A percentile compares a stretch with the other conserved stretches of the same genome.
Conservation (phyloP, 2,888 invertebrate genomes). For the Halocaridina rubra region DNA sequence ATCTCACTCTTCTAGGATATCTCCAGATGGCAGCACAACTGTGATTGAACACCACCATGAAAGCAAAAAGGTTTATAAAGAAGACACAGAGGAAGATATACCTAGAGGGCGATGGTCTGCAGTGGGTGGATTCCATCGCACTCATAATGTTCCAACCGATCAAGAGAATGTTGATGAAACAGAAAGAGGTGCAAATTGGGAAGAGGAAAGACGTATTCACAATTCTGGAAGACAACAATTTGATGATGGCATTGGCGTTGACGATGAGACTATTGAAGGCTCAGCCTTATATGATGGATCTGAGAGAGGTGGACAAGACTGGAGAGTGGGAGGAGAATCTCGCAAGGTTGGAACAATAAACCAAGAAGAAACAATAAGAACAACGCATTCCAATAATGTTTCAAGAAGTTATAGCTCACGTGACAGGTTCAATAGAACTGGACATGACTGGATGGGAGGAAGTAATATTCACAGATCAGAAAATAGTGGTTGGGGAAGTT, state of each 20-base stretch:
- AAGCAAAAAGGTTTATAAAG: constrained; percentile 17
- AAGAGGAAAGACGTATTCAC: neutral
- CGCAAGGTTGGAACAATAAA: neutral
- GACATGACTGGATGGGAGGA: neutral
- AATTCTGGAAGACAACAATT: neutral
- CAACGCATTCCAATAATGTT: too few species aligned
- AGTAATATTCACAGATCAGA: neutral
- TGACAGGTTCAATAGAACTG: neutral
- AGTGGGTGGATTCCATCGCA: constrained; percentile 1
- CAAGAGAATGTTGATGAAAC: neutral
- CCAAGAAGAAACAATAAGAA: neutral
- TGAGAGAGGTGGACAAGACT: neutral
- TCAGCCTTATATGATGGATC: neutral
- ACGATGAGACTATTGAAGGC: neutral
- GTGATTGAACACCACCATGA: constrained; percentile 22
- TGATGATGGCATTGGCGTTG: neutral
- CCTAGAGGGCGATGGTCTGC: constrained; percentile 31
- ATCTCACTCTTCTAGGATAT: constrained; percentile 24
- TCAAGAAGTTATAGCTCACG: neutral
- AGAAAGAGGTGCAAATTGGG: neutral
- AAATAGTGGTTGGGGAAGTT: neutral
- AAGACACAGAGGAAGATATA: neutral
- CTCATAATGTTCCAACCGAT: neutral
- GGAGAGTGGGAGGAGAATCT: neutral
- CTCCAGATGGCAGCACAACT: constrained; percentile 35